These are phyloP conservation scores for Oryzias melastigma DNA, from an alignment of 2,113 vertebrate species.

Conservation along the genomic window DNA sequence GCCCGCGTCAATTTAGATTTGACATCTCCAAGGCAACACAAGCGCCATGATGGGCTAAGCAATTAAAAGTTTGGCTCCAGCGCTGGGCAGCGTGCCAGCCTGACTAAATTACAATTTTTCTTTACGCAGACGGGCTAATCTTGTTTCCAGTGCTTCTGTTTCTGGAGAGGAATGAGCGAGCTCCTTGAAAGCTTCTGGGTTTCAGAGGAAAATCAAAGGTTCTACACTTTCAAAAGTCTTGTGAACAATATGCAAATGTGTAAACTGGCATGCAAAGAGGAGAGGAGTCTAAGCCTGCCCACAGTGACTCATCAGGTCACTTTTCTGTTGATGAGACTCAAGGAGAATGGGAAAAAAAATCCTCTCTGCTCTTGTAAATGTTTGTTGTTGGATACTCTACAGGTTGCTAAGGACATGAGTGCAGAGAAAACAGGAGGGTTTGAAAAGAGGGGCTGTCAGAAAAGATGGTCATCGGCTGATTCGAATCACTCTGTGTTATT, in stretches of 20 bases:
- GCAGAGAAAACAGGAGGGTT: constrained; percentile 45
- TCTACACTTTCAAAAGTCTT: background rate
- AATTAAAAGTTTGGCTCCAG: constrained; percentile 59
- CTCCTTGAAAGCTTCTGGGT: background rate
- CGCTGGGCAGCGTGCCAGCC: too few relatives aligned
- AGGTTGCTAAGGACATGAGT: constrained; percentile 69
- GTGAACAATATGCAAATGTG: constrained; percentile 12
- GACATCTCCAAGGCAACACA: constrained; percentile 45
- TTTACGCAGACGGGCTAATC: too few relatives aligned
- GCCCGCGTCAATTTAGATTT: background rate
- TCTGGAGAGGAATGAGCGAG: background rate
- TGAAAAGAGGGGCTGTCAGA: constrained; percentile 36
- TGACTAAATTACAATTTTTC: too few relatives aligned
- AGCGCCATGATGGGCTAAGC: constrained; percentile 25
- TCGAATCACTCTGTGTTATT: constrained; percentile 6
- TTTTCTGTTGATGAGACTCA: constrained; percentile 60
- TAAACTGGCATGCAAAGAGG: constrained; percentile 2
- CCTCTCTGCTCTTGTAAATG: constrained; percentile 51
- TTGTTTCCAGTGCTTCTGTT: too few relatives aligned
- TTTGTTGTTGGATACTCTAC: constrained; percentile 67
- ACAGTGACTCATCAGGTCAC: constrained; percentile 64
- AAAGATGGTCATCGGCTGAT: constrained; percentile 35
- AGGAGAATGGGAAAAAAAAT: constrained; percentile 66
- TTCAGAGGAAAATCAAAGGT: constrained; percentile 30
- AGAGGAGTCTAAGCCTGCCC: constrained; percentile 15